Evolutionary conservation across 1,140 invertebrate genomes (phyloP).

Genomic region (Melitaea cinxia): DNA sequence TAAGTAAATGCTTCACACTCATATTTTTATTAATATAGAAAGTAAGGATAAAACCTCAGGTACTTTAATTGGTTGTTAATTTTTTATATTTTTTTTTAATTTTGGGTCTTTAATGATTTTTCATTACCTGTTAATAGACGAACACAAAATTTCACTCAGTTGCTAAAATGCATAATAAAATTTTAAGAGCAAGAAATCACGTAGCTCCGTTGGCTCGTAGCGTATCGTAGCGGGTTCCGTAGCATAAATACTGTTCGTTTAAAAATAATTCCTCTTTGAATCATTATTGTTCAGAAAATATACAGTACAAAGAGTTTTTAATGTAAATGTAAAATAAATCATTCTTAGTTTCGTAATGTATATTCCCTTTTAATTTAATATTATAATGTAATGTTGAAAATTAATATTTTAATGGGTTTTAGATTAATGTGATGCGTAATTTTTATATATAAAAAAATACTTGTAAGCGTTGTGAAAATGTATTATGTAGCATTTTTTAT

Average conservation of each 20-base stretch:
- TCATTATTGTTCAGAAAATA: slow-evolving; percentile 5
- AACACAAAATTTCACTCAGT: too few species aligned
- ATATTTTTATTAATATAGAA: too few species aligned
- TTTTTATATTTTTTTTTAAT: too few species aligned
- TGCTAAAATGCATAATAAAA: too few species aligned
- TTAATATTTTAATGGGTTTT: neutral
- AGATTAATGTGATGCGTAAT: neutral
- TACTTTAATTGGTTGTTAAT: too few species aligned
- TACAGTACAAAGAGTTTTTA: neutral
- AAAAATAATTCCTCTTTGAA: neutral
- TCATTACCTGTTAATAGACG: neutral
- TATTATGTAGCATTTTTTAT: too few species aligned
- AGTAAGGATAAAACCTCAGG: too few species aligned
- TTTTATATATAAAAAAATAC: neutral
- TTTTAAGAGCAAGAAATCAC: slow-evolving; percentile 22
- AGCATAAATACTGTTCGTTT: slow-evolving; percentile 11
- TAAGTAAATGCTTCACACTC: too few species aligned
- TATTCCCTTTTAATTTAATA: neutral
- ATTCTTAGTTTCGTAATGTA: neutral
- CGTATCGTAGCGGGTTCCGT: slow-evolving; percentile 30
- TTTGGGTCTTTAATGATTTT: too few species aligned
- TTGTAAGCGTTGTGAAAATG: neutral
- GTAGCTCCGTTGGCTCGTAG: slow-evolving; percentile 33
- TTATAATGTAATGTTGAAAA: neutral
- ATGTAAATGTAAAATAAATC: slow-evolving; percentile 2